phyloP scores from a whole-genome alignment of 1,140 invertebrate species.

The Pinna nobilis region DNA sequence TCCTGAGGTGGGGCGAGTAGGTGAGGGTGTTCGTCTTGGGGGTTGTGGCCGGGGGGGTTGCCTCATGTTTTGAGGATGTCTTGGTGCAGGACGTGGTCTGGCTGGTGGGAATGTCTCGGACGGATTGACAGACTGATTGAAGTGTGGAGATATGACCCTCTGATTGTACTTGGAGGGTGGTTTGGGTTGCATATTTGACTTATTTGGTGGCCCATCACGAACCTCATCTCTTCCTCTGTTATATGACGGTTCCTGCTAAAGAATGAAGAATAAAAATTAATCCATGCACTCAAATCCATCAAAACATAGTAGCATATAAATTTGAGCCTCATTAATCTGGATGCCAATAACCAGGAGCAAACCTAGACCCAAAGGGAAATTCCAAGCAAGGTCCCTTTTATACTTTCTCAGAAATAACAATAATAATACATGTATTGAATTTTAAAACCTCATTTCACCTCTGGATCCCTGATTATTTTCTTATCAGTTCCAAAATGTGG shows the following conservation, averaged over 20 bases:
- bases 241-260: background rate
- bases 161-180: conserved; percentile 30
- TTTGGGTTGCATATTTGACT: conserved; percentile 35
- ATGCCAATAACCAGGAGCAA: no score
- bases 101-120: conserved; percentile 33
- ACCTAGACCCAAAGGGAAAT: no score
- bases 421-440: no score
- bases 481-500: no score
- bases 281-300: background rate
- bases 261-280: background rate
- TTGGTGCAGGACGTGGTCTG: conserved; percentile 47
- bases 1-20: conserved; percentile 30
- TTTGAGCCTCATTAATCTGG: no score
- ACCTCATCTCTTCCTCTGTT: conserved; percentile 9
- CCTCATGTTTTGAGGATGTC: conserved; percentile 35
- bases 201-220: conserved; percentile 9
- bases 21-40: conserved; percentile 35
- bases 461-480: no score
- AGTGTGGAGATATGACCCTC: conserved; percentile 38
- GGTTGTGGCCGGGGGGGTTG: conserved; percentile 24
- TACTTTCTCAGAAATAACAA: no score
- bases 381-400: no score
- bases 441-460: no score
- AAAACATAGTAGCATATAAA: no score
- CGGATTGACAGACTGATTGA: conserved; percentile 24